Evolutionary conservation across 2,113 vertebrate species (phyloP).

Genomic region (Ciconia stormi): DNA sequence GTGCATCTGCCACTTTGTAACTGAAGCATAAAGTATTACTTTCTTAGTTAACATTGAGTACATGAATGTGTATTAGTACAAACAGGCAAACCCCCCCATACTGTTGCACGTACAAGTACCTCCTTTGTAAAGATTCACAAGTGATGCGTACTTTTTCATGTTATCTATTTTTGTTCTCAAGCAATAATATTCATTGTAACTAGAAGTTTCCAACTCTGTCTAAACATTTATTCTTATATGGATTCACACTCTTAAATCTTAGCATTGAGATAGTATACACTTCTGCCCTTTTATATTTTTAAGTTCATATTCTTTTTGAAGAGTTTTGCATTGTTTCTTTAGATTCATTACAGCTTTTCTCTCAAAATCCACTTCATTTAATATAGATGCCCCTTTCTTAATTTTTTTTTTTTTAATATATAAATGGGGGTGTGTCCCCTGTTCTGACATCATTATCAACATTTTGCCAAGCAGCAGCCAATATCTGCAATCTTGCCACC

Average conservation of each 20-base stretch:
- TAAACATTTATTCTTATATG: background rate
- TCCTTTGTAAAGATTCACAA: background rate
- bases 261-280: background rate
- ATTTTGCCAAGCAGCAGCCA: background rate
- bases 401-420: background rate
- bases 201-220: background rate
- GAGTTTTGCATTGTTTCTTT: background rate
- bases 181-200: background rate
- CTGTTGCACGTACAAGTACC: background rate
- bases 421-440: accelerated
- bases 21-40: background rate
- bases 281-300: background rate
- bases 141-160: background rate
- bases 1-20: background rate
- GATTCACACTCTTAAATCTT: background rate
- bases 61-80: accelerated
- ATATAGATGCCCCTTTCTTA: background rate
- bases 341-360: background rate
- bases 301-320: background rate
- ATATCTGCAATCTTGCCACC: background rate
- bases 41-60: background rate
- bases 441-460: background rate
- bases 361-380: background rate
- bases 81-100: accelerated
- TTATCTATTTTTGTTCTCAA: background rate